Evolutionary conservation across 1,140 invertebrate genomes (phyloP).

Genomic region (Tyrophagus putrescentiae): DNA sequence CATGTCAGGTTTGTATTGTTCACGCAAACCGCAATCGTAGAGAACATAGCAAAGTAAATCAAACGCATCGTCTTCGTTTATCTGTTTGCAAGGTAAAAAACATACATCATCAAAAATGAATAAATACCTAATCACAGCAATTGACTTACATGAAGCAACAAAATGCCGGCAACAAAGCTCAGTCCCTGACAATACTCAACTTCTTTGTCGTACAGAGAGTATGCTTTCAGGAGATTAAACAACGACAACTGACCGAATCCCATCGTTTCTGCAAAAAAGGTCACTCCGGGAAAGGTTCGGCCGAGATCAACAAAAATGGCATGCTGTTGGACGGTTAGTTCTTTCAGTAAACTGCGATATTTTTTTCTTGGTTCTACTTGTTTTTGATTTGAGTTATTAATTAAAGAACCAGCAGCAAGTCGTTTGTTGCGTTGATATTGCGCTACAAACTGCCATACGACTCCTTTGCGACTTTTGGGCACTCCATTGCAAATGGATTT

Average conservation of each 20-base stretch:
- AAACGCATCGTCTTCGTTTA: conserved; percentile 77
- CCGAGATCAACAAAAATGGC: conserved; percentile 82
- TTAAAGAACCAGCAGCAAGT: too few species aligned
- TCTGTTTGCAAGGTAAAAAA: conserved; percentile 40
- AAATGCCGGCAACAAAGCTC: conserved; percentile 80
- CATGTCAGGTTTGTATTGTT: conserved; percentile 85
- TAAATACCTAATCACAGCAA: background rate
- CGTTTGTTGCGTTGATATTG: too few species aligned
- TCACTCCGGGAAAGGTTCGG: conserved; percentile 82
- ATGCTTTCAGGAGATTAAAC: conserved; percentile 88
- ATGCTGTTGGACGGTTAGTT: conserved; percentile 84
- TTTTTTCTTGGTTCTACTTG: too few species aligned
- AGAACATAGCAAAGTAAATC: conserved; percentile 71
- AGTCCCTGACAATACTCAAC: conserved; percentile 90
- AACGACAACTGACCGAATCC: conserved; percentile 78
- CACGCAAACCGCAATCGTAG: conserved; percentile 67
- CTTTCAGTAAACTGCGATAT: conserved; percentile 63
- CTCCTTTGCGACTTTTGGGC: too few species aligned
- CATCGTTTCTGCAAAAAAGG: conserved; percentile 69
- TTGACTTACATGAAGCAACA: conserved; percentile 69
- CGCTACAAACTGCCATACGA: too few species aligned
- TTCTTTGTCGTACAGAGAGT: conserved; percentile 76
- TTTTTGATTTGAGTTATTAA: too few species aligned
- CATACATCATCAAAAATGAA: background rate
- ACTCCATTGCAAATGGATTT: too few species aligned